Percentiles rank a stretch among this genome's conserved stretches.
Evolutionary conservation across 1,140 invertebrate genomes (phyloP).

Genomic region (Drosophila azteca): DNA sequence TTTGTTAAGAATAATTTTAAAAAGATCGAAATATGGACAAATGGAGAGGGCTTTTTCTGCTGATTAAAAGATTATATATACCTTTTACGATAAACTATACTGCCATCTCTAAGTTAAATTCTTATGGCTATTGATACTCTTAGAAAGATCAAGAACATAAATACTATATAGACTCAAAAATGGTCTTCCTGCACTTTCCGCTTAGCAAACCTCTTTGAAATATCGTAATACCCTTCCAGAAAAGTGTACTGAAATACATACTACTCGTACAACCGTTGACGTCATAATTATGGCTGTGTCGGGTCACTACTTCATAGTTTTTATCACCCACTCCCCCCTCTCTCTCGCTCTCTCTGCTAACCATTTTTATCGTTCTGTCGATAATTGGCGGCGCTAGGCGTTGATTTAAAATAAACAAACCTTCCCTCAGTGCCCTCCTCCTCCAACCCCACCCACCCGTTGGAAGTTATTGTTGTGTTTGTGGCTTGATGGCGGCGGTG

Average conservation of each 20-base stretch:
- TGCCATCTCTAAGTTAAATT: too few relatives aligned
- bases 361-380: conserved; percentile 54
- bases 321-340: not conserved
- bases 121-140: too few relatives aligned
- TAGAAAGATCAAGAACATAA: too few relatives aligned
- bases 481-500: conserved; percentile 60
- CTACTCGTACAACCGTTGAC: conserved; percentile 32
- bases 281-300: conserved; percentile 60
- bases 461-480: conserved; percentile 46
- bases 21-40: too few relatives aligned
- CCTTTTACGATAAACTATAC: too few relatives aligned
- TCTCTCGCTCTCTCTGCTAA: not conserved
- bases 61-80: too few relatives aligned
- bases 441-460: not conserved
- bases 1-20: too few relatives aligned
- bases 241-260: not conserved
- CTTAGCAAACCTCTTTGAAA: too few relatives aligned
- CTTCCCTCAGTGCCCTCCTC: conserved; percentile 1
- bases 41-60: too few relatives aligned
- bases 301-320: conserved; percentile 48
- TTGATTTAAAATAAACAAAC: conserved; percentile 69
- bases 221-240: too few relatives aligned
- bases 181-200: fast-evolving
- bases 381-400: conserved; percentile 69
- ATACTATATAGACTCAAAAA: too few relatives aligned